phyloP scores from a whole-genome alignment of 2,797 vertebrate genomes.

The Poecilia velifera region DNA sequence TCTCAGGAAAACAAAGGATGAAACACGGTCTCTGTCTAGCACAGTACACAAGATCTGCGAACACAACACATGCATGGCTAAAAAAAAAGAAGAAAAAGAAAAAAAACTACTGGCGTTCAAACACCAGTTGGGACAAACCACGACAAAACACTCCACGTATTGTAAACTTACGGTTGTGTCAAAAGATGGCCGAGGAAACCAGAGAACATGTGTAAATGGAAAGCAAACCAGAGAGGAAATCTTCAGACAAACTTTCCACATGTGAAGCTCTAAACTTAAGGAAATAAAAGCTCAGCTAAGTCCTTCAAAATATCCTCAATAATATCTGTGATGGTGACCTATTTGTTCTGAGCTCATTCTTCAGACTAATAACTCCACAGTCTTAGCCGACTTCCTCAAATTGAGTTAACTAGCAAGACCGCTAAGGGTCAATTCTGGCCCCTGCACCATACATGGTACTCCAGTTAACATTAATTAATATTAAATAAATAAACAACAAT shows the following conservation, averaged over 20 bases:
- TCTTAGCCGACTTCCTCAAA: not conserved
- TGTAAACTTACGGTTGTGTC: conserved; percentile 71
- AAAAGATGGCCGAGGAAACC: conserved; percentile 60
- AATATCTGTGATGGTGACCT: conserved; percentile 37
- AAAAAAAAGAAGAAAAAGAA: conserved; percentile 5
- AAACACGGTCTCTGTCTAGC: conserved; percentile 23
- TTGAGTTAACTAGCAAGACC: not conserved
- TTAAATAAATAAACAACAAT: too few species aligned
- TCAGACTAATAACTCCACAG: not conserved
- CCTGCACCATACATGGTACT: too few species aligned
- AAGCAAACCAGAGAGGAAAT: conserved; percentile 62
- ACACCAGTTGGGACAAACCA: conserved; percentile 54
- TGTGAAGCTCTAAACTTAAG: conserved; percentile 25
- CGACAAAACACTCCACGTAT: conserved; percentile 54
- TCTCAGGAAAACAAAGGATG: conserved; percentile 16
- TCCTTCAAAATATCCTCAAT: not conserved
- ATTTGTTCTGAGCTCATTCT: not conserved
- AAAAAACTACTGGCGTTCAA: conserved; percentile 32
- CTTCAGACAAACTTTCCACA: conserved; percentile 39
- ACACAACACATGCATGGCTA: conserved; percentile 53
- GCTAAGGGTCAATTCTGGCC: not conserved
- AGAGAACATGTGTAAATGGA: conserved; percentile 63
- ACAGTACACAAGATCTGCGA: conserved; percentile 31
- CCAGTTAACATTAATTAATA: too few species aligned
- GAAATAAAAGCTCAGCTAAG: conserved; percentile 14